These are phyloP conservation scores for Hepsetus odoe DNA, from an alignment of 2,113 vertebrate genomes.

Conservation along the genomic window DNA sequence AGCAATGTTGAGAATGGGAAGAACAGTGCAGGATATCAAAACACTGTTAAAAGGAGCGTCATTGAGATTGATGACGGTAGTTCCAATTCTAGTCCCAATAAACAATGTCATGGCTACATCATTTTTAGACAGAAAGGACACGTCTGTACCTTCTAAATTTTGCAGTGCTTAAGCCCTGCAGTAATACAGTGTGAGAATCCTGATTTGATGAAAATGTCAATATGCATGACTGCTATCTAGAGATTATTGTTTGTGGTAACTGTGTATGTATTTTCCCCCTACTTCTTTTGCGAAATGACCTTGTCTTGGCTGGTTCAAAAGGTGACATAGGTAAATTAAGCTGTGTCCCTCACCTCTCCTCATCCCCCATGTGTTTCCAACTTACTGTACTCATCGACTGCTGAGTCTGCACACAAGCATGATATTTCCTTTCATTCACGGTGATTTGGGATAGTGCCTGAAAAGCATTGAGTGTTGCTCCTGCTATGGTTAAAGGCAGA, in stretches of 20 bases:
- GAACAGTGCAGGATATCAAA: too few relatives aligned
- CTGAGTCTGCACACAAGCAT: not conserved
- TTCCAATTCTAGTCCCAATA: too few relatives aligned
- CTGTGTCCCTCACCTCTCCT: conserved; percentile 24
- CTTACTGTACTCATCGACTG: not conserved
- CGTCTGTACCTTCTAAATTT: too few relatives aligned
- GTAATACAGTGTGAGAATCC: not conserved
- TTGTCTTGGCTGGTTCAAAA: conserved; percentile 59
- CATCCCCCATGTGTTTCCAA: conserved; percentile 4
- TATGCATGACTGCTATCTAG: not conserved
- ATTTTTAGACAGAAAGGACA: too few relatives aligned
- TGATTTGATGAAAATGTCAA: not conserved
- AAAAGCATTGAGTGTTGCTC: not conserved
- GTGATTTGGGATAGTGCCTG: not conserved
- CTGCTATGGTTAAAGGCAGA: not conserved
- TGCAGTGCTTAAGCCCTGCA: not conserved
- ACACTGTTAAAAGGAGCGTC: too few relatives aligned
- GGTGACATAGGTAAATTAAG: conserved; percentile 70
- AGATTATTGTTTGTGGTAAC: conserved; percentile 44
- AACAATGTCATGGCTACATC: too few relatives aligned
- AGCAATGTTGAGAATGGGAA: too few relatives aligned
- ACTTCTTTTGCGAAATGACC: conserved; percentile 54
- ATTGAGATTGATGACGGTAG: too few relatives aligned
- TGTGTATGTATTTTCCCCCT: conserved; percentile 45
- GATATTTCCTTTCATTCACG: not conserved